phyloP scores from a whole-genome alignment of 2,888 invertebrate genomes.

The Calameuta filiformis region DNA sequence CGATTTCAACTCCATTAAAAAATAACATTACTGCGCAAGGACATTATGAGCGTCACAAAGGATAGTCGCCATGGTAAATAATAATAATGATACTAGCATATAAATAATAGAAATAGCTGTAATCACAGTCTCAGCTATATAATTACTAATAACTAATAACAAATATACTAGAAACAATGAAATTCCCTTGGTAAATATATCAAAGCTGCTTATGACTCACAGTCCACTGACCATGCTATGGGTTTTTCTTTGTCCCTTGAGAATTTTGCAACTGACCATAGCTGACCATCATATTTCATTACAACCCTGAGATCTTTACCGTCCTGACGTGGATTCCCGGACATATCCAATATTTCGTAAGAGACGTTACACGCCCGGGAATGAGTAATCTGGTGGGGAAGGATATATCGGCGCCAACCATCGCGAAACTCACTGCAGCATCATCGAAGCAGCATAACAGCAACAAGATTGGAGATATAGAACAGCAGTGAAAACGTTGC shows the following conservation, averaged over 20 bases:
- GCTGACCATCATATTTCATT: conserved; percentile 19
- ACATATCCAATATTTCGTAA: not conserved
- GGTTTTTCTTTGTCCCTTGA: not conserved
- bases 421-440: not conserved
- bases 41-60: not conserved
- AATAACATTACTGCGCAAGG: not conserved
- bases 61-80: not conserved
- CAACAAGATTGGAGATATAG: not conserved
- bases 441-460: not conserved
- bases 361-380: not conserved
- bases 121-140: not conserved
- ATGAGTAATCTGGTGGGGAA: not conserved
- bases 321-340: not conserved
- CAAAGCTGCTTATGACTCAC: not conserved
- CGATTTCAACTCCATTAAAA: not conserved
- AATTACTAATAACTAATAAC: not conserved
- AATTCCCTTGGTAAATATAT: not conserved
- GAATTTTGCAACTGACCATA: conserved; percentile 18
- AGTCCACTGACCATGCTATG: not conserved
- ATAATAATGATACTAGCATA: not conserved
- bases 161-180: not conserved
- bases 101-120: not conserved
- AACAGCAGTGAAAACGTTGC: not conserved
- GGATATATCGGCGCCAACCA: not conserved
- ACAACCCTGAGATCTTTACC: not conserved